phyloP scores from a whole-genome alignment of 2,113 vertebrate genomes.

The Oplegnathus fasciatus region DNA sequence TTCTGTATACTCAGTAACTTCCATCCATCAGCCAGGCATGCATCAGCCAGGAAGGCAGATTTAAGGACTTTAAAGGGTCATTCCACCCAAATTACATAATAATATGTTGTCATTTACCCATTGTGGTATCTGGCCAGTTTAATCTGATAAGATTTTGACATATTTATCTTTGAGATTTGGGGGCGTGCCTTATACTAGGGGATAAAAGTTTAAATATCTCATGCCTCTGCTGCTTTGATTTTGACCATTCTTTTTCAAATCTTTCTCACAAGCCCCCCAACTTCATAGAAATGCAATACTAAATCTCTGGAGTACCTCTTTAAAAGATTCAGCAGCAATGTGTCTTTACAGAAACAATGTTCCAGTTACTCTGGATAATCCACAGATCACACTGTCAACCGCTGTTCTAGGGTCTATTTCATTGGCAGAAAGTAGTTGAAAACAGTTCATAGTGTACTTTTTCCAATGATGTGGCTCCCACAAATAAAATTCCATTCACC shows the following conservation, averaged over 20 bases:
- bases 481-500: neutral
- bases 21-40: neutral
- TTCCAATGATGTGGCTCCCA: neutral
- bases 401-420: neutral
- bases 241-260: neutral
- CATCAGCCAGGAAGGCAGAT: neutral
- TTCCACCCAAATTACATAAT: neutral
- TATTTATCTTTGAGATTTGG: too few species aligned
- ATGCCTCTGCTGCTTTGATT: neutral
- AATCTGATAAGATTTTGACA: too few species aligned
- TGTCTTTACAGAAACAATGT: neutral
- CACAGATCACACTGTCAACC: neutral
- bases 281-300: neutral
- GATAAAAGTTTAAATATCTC: neutral
- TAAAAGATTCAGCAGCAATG: neutral
- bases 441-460: neutral
- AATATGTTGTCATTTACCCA: too few species aligned
- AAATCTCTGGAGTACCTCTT: neutral
- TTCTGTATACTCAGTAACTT: neutral
- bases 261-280: neutral
- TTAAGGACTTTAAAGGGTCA: neutral
- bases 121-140: too few species aligned
- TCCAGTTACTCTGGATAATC: neutral
- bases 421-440: neutral
- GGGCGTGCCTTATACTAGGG: too few species aligned